Conservation (phyloP, 2,797 vertebrate species). For the Novumbra hubbsi region DNA sequence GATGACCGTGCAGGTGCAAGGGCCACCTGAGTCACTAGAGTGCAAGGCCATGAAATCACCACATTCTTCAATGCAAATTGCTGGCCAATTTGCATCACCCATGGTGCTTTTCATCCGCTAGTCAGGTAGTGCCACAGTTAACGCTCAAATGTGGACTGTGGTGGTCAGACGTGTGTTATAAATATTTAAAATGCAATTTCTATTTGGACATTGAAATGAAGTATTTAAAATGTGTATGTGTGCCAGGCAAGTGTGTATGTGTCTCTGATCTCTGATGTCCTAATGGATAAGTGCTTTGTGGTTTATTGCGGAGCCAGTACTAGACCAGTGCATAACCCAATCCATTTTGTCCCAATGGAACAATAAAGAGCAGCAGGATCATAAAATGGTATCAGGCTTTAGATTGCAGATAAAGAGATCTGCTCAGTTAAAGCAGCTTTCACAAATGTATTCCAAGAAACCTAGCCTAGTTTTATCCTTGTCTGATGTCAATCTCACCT, state of each 20-base stretch:
- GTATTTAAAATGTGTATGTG: no score
- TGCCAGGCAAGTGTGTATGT: neutral
- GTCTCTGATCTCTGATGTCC: neutral
- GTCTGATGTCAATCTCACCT: neutral
- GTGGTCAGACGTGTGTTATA: no score
- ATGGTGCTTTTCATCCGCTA: no score
- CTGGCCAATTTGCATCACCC: no score
- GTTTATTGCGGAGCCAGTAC: neutral
- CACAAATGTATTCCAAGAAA: neutral
- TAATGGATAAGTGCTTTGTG: neutral
- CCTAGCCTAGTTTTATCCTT: neutral
- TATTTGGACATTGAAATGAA: no score
- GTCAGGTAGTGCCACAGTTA: no score
- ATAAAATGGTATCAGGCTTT: neutral
- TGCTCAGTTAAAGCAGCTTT: neutral
- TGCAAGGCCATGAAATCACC: no score
- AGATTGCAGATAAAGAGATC: neutral
- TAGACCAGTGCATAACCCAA: neutral
- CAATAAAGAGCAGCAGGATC: neutral
- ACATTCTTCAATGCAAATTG: no score
- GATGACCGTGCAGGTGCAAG: no score
- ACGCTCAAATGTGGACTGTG: no score
- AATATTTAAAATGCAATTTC: no score
- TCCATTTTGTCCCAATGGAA: neutral
- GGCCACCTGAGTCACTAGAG: no score